phyloP scores from a whole-genome alignment of 92 coral and sea anemone species.

The Muricea muricata region DNA sequence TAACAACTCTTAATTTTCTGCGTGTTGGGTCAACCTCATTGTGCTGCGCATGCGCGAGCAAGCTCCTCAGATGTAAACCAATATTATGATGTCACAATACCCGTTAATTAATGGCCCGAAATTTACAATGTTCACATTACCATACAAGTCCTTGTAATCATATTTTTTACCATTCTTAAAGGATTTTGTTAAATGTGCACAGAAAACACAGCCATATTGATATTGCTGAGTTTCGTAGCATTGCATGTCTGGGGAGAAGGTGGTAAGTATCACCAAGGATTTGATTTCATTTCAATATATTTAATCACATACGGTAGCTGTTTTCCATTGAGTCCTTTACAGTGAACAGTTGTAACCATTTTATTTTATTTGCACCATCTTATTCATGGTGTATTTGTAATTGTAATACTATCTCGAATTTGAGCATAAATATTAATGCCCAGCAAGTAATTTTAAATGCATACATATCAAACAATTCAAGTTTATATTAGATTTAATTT shows the following conservation, averaged over 20 bases:
- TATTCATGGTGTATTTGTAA: too few relatives aligned
- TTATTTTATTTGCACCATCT: too few relatives aligned
- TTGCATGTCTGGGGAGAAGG: conserved; percentile 19
- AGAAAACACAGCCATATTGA: not conserved
- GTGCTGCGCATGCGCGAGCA: not conserved
- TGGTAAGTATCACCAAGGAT: not conserved
- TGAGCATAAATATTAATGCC: too few relatives aligned
- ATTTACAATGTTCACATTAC: not conserved
- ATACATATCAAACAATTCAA: too few relatives aligned
- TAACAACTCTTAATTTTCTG: not conserved
- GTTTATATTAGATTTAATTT: too few relatives aligned
- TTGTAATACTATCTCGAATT: too few relatives aligned
- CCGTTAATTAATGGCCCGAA: not conserved
- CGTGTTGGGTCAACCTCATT: not conserved
- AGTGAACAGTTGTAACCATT: too few relatives aligned
- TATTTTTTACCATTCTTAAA: not conserved
- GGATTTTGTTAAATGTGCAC: not conserved
- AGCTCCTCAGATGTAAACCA: not conserved
- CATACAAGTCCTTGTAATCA: not conserved
- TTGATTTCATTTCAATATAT: too few relatives aligned
- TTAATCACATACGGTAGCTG: not conserved
- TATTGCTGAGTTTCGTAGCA: conserved; percentile 15
- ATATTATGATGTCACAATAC: conserved; percentile 4
- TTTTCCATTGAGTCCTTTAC: too few relatives aligned
- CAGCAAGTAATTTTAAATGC: too few relatives aligned